These are phyloP conservation scores for Alethe diademata DNA, from an alignment of 2,113 vertebrate species.

Conservation along the genomic window DNA sequence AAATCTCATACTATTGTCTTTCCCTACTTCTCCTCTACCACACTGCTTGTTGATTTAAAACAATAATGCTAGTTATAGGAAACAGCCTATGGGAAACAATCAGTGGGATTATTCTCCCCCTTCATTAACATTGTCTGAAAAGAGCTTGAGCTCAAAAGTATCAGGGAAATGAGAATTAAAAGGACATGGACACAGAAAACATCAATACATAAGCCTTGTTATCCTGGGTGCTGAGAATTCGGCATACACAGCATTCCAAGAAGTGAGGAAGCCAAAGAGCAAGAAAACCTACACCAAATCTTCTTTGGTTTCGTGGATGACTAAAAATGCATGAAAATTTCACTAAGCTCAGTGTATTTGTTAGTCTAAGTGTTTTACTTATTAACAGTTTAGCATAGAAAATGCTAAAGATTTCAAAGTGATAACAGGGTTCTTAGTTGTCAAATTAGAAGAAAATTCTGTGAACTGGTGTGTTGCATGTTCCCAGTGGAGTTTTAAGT, in stretches of 20 bases:
- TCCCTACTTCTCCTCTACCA: background rate
- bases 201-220: background rate
- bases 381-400: slow-evolving; percentile 30
- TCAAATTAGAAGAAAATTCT: slow-evolving; percentile 28
- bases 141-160: background rate
- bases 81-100: background rate
- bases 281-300: background rate
- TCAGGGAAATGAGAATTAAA: background rate
- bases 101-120: background rate
- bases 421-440: background rate
- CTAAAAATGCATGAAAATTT: slow-evolving; percentile 18
- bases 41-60: background rate
- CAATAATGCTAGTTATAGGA: background rate
- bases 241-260: background rate
- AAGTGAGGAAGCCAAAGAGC: background rate
- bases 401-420: background rate
- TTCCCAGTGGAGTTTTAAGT: slow-evolving; percentile 26
- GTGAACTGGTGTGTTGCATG: background rate
- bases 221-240: background rate
- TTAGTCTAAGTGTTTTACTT: slow-evolving; percentile 45
- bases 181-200: background rate
- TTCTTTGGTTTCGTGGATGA: background rate
- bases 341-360: background rate
- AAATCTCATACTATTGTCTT: background rate
- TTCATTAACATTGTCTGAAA: background rate